Conservation (phyloP, 2,113 vertebrate species). For the Dunckerocampus dactyliophorus region DNA sequence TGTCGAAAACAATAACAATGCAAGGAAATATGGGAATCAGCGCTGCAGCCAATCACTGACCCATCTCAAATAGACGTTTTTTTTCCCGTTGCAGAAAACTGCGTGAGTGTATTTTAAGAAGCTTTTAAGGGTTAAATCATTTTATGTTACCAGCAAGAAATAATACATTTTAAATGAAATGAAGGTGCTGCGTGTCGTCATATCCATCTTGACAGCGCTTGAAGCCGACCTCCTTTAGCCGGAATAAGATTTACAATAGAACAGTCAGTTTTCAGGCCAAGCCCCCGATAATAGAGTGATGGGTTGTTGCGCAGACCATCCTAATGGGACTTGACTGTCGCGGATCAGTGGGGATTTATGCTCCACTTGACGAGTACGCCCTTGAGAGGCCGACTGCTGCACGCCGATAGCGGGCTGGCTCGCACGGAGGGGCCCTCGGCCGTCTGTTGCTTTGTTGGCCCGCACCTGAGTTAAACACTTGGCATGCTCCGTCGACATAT, state of each 20-base stretch:
- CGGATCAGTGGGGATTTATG: slow-evolving; percentile 67
- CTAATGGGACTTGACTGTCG: slow-evolving; percentile 69
- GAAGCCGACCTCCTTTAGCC: slow-evolving; percentile 57
- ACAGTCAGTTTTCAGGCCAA: slow-evolving; percentile 59
- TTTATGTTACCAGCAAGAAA: too few relatives aligned
- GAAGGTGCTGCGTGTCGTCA: slow-evolving; percentile 42
- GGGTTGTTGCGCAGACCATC: slow-evolving; percentile 63
- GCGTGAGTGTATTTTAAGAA: too few relatives aligned
- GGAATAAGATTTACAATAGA: slow-evolving; percentile 67
- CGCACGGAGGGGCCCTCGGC: slow-evolving; percentile 37
- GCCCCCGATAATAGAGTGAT: slow-evolving; percentile 66
- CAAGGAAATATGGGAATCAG: too few relatives aligned
- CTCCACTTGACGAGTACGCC: slow-evolving; percentile 62
- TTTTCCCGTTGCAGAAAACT: too few relatives aligned
- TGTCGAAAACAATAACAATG: too few relatives aligned
- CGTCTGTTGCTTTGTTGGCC: slow-evolving; percentile 47
- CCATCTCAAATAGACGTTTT: too few relatives aligned
- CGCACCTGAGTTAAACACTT: slow-evolving; percentile 62
- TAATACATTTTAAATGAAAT: neutral
- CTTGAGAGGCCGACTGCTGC: slow-evolving; percentile 64
- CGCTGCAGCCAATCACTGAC: too few relatives aligned
- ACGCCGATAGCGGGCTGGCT: slow-evolving; percentile 54
- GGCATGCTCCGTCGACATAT: slow-evolving; percentile 37
- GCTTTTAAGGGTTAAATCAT: too few relatives aligned
- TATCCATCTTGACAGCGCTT: slow-evolving; percentile 58